Evolutionary conservation across 2,797 vertebrate species (phyloP), one percentile per base, ranked within the genome.

Genomic region (Pogoniulus pusillus): DNA sequence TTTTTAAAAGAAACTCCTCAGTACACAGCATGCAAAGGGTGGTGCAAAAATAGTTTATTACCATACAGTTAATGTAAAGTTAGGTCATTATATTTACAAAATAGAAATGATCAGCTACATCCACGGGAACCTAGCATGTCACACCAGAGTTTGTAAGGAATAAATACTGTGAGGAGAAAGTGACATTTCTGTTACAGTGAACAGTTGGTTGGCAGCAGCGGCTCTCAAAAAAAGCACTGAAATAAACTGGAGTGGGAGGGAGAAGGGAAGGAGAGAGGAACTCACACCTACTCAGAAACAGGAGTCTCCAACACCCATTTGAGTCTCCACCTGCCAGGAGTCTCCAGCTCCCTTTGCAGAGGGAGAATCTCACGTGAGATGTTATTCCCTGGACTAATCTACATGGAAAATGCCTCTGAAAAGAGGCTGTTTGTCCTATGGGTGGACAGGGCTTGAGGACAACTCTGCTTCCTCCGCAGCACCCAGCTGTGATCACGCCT

Each of bases 41-140:
- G 97, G 96, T 98, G 97, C 97, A 98, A 98, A 98, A 98, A 98
- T 97, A 98, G 97, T 98, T 98, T 98, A 98, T 98, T 98, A 97
- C 71, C 80, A 93, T 97, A 96, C 74, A 95, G 94, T 97, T 97
- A 97, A 96, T 96, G 97, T 97, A 95, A 98, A 97, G 97, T 97
- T 96, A 97, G 91, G 96, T 96, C 96, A 87, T 95, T 93, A n/a
- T 97, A 97, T 98, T 97, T 97, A 98, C 97, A 98, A 96, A 97
- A 93, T 97, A 96, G 95, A 97, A 97, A 97, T 80, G 54, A 96
- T 94, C 94, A 96, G 97, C 97, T 96, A 95, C 95, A 98, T 93
- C 97, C 96, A 94, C 19, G 91, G 94, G 90, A 96, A 95, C 95
- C 96, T 96, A 96, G 95, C 94, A 69, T 66, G 96, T 96, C 96